A percentile compares a stretch with the other conserved stretches of the same genome.
phyloP scores from a whole-genome alignment of 2,797 vertebrate species.

The Sitta carolinensis region DNA sequence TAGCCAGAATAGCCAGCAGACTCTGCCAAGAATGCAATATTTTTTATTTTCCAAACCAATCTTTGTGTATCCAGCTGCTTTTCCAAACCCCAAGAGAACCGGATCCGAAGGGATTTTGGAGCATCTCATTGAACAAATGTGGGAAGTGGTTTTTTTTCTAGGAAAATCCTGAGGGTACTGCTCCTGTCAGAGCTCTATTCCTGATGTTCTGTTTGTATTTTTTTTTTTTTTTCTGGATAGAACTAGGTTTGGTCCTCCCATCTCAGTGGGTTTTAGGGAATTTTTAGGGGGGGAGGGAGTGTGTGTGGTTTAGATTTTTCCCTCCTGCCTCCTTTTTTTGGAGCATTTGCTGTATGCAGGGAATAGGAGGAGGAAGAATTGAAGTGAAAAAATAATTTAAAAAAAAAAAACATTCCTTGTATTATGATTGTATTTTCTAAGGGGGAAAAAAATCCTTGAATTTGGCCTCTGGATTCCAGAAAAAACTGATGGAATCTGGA shows the following conservation, averaged over 20 bases:
- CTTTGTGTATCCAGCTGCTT: conserved; percentile 61
- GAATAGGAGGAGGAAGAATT: neutral
- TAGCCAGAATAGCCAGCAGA: conserved; percentile 42
- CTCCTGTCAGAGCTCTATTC: neutral
- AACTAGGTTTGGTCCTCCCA: neutral
- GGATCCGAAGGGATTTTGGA: neutral
- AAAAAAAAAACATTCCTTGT: neutral
- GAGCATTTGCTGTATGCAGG: neutral
- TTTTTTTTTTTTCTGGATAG: neutral
- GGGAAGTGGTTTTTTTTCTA: neutral
- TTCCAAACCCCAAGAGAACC: neutral
- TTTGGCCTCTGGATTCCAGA: conserved; percentile 24
- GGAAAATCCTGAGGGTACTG: conserved; percentile 3
- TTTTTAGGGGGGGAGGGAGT: neutral
- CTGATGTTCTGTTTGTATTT: neutral
- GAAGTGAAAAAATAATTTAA: neutral
- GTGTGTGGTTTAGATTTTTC: neutral
- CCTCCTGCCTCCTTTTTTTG: neutral
- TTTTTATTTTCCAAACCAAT: conserved; percentile 48
- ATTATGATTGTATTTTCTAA: conserved; percentile 29
- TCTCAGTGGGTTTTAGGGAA: neutral
- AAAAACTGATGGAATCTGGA: neutral
- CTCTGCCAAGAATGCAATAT: conserved; percentile 63
- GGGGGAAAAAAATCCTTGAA: neutral
- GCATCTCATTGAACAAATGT: neutral